A percentile compares a stretch with the other conserved stretches of the same genome.
Conservation (phyloP, 2,797 vertebrate genomes). For the Apogon hyalosoma region DNA sequence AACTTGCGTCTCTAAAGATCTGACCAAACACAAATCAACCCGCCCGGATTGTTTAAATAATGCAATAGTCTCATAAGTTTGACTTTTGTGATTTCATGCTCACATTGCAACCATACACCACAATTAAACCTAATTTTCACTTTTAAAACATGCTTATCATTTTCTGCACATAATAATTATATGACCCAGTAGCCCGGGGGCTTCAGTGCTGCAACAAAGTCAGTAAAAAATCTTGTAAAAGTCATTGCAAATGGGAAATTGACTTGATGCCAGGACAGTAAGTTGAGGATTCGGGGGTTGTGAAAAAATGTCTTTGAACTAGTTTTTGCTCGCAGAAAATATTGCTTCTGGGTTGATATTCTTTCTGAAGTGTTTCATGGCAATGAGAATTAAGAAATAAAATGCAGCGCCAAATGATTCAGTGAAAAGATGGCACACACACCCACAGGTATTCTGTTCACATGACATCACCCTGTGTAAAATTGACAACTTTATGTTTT, state of each 20-base stretch:
- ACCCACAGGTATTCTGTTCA: slow-evolving; percentile 75
- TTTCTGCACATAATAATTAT: slow-evolving; percentile 77
- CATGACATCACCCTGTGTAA: slow-evolving; percentile 72
- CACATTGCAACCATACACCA: slow-evolving; percentile 54
- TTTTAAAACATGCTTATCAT: slow-evolving; percentile 76
- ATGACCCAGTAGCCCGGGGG: slow-evolving; percentile 66
- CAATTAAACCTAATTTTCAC: slow-evolving; percentile 78
- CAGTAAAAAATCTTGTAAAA: slow-evolving; percentile 71
- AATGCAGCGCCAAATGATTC: slow-evolving; percentile 66
- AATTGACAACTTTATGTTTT: slow-evolving; percentile 61
- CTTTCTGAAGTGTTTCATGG: slow-evolving; percentile 78
- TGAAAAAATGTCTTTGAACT: slow-evolving; percentile 80
- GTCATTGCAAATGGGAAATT: slow-evolving; percentile 77
- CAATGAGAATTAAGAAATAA: slow-evolving; percentile 71
- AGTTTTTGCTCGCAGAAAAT: slow-evolving; percentile 81
- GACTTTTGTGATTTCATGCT: slow-evolving; percentile 59
- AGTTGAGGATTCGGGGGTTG: slow-evolving; percentile 64
- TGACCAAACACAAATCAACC: slow-evolving; percentile 23
- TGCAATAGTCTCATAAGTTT: slow-evolving; percentile 45
- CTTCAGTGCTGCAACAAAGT: slow-evolving; percentile 68
- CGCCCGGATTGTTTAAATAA: slow-evolving; percentile 54
- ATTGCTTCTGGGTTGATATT: slow-evolving; percentile 77
- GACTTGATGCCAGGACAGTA: slow-evolving; percentile 80
- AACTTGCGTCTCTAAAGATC: slow-evolving; percentile 21
- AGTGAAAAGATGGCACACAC: slow-evolving; percentile 64